Evolutionary conservation across 2,888 invertebrate genomes (phyloP), one percentile per base, ranked within the genome.

Genomic region (Drosophila merina): DNA sequence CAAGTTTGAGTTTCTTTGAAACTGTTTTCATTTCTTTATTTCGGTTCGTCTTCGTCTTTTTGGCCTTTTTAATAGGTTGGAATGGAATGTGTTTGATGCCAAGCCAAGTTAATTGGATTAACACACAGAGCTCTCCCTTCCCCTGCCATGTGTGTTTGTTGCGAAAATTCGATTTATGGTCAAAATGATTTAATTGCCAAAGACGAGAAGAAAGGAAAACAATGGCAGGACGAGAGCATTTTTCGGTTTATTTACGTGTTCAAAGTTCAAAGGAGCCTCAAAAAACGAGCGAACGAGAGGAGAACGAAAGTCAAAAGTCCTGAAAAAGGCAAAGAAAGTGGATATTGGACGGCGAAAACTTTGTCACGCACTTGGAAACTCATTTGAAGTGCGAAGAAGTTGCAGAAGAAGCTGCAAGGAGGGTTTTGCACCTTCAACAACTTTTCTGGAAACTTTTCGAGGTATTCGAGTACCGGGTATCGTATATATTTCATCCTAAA

Each of bases 161-260:
- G 56, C 50, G 50, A 80, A 76, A 76, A 81, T 81, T 81, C 79
- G 75, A 81, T 81, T 81, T 81, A 81, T 81, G 80, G 64, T 63
- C 76, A 49, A 85, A 85, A 85, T 80, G 73, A 82, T 81, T 85
- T 85, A 85, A 85, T 80, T 80, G 85, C 82, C 79, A 84, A 81
- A 78, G 68, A 74, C 69, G 78, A 56, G 14, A 28, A 28, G 28
- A 64, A 66, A 66, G 10, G 20, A 42, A 57, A 50, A 40, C 45
- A 9, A 25, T 25, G n/a, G 9, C 5, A n/a, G 10, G 10, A 10
- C n/a, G 3, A 28, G 40, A 49, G 51, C 28, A 9, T n/a, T 20
- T 42, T 38, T 48, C 20, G n/a, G 6, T 6, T 20, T 12, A 30
- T 26, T 38, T 4, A 10, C 14, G n/a, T 42, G 33, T 62, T 33